Base-by-base conservation (phyloP, 2,797 vertebrate species). In the Acanthurus tractus region DNA sequence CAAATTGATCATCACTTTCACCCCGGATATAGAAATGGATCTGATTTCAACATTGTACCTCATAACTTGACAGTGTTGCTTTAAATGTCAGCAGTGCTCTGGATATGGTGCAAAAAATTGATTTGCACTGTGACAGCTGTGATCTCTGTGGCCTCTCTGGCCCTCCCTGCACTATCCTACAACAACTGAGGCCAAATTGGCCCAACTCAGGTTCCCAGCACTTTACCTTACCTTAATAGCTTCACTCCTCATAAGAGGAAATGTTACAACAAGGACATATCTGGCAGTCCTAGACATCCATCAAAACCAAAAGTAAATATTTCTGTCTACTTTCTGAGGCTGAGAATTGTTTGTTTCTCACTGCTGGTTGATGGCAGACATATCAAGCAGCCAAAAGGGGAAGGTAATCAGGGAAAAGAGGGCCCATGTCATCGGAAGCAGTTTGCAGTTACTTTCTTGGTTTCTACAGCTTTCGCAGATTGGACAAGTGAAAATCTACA, bases 151-250 rank as follows among this genome's bases (percentile, higher is more conserved):
- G 42, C 66, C 77, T 58, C 63, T 75, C 49, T 76, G 79, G 79
- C 81, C 70, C 62, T 69, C 63, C 59, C 53, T 73, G 72, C 23
- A 76, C 71, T 87, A 86, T 83, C 74, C 74, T 70, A 79, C 77
- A 86, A 89, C 69, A 76, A 72, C 70, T 42, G 77, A 70, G 86
- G 78, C 83, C 76, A 88, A 78, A 89, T 80, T 56, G 74, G 70
- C 75, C 22, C 72, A 48, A 81, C 86, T 92, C 79, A 20, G 63
- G 76, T 94, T 91, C 89, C 93, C 81, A 86, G 79, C 88, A 87
- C 88, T 90, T 90, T 91, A 70, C 75, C 76, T 91, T 84, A 70
- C 75, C 76, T 91, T 85, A 92, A 89, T 89, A 89, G 82, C 65
- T 61, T 76, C 70, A 78, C 53, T 82, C 46, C 64, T 66, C 14